Evolutionary conservation across 2,888 invertebrate species (phyloP), one percentile per base, ranked within the genome.

Genomic region (Polyommatus icarus): DNA sequence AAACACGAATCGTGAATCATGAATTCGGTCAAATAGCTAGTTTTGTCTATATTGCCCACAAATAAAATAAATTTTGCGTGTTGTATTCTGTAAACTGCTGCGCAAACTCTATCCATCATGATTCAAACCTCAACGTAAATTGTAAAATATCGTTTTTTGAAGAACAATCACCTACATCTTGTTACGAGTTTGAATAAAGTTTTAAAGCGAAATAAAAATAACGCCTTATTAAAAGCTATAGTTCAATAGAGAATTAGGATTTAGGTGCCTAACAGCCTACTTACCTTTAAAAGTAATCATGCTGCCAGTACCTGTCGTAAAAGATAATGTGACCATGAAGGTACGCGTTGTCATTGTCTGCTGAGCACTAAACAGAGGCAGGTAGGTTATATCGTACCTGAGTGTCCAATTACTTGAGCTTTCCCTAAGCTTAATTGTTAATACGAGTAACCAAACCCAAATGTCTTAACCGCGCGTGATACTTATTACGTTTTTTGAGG

Each of bases 331-430:
- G 5, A 18, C 0, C 10, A 24, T 12, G 24, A 32, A 32, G 67
- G 67, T 32, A 18, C 29, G 18, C 61, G 67, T 2, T 32, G 6
- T 24, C 29, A 67, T 67, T 29, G 29, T 29, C 29, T 67, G 29
- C 0, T 29, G 15, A 59, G 15, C 20, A 59, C 59, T 59, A 29
- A 29, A 32, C 29, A 32, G 5, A 18, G 29, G 67, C 29, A 67
- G 10, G 32, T 67, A 67, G 67, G 54, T 15, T 54, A 54, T 54
- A 54, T 18, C 18, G 5, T 5, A 32, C 67, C 29, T 32, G 1
- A 67, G 29, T 32, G 29, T 67, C 29, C 67, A 67, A 67, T 67
- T 29, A 67, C 29, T 61, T 61, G 67, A 29, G 67, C 67, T 67
- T 67, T 15, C 67, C 67, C 29, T 15, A 12, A 15, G 29, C 29